Base-by-base conservation (phyloP, 2,888 invertebrate species). In the Capitulum mitella region DNA sequence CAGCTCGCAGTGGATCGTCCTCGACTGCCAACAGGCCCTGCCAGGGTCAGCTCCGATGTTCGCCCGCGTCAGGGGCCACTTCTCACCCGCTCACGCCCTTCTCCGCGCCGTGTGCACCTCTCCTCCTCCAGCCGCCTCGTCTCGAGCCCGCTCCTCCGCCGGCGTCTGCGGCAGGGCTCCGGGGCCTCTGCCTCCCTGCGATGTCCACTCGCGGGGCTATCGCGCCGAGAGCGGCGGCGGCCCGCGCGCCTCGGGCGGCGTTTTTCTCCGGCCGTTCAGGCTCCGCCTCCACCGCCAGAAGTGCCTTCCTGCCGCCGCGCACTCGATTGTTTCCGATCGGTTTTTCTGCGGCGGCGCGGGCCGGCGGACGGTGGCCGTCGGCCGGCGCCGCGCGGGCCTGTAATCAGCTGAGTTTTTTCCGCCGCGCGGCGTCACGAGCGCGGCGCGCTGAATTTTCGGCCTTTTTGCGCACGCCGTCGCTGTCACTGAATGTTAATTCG, bases 351-450 rank as follows among this genome's bases (percentile, higher is more conserved):
- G 10, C 14, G 5, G 58, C 6, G 29, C 58, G 29, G 29, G 61
- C 16, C n/a, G 61, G n/a, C 61, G 14, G 61, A 16, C 61, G 61
- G 12, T 16, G 61, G 12, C 61, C n/a, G 61, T n/a, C 61, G 61
- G 16, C 32, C 61, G 12, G 61, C 32, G 32, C 12, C 32, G 16
- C 32, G 32, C 32, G 6, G 61, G 19, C 32, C 61, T 61, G 61
- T 61, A 61, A 61, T 61, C 61, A 61, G 61, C 14, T 32, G 61
- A 32, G 32, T 61, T 61, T 61, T 61, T 32, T 16, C 61, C 32
- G 61, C 61, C 61, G 16, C 61, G 61, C 61, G 32, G 22, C 61
- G 61, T 61, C 61, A 61, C 61, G 61, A 61, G 61, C 61, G 61
- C 61, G 32, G 32, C 61, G 61, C 61, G 61, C 61, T 32, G 32